A percentile compares a stretch with the other conserved stretches of the same genome.
Evolutionary conservation across 2,113 vertebrate genomes (phyloP).

Genomic region (Passer domesticus): DNA sequence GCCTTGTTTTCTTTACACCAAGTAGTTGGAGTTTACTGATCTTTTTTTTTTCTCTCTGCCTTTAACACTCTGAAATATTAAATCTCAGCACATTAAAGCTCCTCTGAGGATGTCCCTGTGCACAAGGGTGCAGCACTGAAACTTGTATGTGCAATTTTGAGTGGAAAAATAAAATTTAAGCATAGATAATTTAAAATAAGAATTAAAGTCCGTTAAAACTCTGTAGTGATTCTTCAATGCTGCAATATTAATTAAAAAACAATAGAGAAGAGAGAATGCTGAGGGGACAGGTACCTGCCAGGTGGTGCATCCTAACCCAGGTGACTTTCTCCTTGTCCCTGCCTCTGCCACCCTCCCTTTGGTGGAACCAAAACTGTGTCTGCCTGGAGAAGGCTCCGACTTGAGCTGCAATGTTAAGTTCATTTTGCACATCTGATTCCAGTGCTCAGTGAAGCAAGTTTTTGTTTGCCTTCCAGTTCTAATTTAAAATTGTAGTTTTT

Average conservation of each 20-base stretch:
- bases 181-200: neutral
- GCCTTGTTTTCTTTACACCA: neutral
- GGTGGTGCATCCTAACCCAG: neutral
- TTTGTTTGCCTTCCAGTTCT: neutral
- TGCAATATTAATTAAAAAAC: neutral
- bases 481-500: neutral
- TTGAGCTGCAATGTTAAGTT: neutral
- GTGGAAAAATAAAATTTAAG: neutral
- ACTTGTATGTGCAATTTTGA: neutral
- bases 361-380: rapidly evolving
- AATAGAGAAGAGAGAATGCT: too few relatives aligned
- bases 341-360: neutral
- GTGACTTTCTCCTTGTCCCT: neutral
- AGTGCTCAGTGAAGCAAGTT: neutral
- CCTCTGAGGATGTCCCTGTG: neutral
- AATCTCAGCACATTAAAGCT: neutral
- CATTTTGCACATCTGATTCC: neutral
- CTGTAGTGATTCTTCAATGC: neutral
- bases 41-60: neutral
- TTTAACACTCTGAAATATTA: neutral
- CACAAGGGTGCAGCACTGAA: neutral
- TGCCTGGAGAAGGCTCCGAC: neutral
- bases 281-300: neutral
- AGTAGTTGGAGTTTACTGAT: neutral
- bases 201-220: neutral